Evolutionary conservation across 2,113 vertebrate genomes (phyloP), one percentile per base, ranked within the genome.

Genomic region (Alouatta palliata): DNA sequence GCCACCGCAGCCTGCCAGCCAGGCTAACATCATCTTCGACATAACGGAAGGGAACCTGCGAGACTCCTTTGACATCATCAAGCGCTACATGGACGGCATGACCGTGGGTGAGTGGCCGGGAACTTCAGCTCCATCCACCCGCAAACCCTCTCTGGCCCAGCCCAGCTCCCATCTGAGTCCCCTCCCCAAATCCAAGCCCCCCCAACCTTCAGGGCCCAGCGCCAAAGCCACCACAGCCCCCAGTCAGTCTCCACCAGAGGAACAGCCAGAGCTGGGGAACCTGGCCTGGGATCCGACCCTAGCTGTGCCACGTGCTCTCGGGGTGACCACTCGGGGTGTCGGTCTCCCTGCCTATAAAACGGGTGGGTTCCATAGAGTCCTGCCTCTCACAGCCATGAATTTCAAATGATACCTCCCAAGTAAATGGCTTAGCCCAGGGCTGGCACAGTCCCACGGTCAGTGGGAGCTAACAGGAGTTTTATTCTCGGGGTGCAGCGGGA

Each of bases 61-160:
- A 45, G 99, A 99, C 54, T 99, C 99, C 61, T 99, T 99, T 14
- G 99, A 99, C 97, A 99, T 99, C 98, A 97, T 99, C 97, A 99
- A 99, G 97, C 99, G 99, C 92, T 98, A 99, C 70, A 99, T 99
- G 98, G 99, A 99, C 1, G 99, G 99, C 91, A 98, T 99, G 98
- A 99, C 99, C 91, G 99, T 99, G 97, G 99, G 99, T 99, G 98
- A 99, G 99, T 99, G 35, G 32, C 90, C 1, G 0, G 10, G 37
- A 70, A 52, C 0, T 3, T 40, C 35, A 89, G 1, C 1, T 61
- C 25, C 35, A 9, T 76, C 35, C 47, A 27, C 43, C 43, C 45
- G 21, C 76, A 45, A 17, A 12, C 3, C 40, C 27, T 56, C 21
- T 47, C 37, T 10, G 30, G 43, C 23, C 32, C 19, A 11, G 47